Conservation (phyloP, 2,797 vertebrate species). For the Microhierax caerulescens region DNA sequence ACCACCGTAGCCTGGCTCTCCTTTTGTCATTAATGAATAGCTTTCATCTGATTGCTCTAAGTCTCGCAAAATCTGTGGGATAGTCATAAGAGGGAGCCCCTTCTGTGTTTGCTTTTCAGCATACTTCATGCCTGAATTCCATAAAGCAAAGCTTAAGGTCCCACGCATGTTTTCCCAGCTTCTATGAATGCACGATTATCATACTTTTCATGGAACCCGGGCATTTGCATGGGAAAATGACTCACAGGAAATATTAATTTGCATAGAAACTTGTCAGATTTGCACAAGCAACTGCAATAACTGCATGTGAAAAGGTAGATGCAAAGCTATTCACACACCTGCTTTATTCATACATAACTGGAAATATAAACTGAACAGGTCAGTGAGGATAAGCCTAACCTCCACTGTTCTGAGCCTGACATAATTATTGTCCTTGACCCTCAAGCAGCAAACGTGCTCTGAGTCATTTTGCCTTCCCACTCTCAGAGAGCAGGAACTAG, state of each 20-base stretch:
- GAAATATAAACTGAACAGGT: slow-evolving; percentile 20
- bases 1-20: neutral
- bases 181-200: slow-evolving; percentile 53
- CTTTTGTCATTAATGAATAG: neutral
- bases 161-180: slow-evolving; percentile 69
- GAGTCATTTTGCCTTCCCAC: slow-evolving; percentile 18
- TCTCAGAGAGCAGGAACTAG: slow-evolving; percentile 11
- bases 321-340: slow-evolving; percentile 54
- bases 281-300: slow-evolving; percentile 58
- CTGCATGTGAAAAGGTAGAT: slow-evolving; percentile 57
- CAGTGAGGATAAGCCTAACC: neutral
- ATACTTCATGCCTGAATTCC: slow-evolving; percentile 3
- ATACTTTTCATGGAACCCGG: slow-evolving; percentile 60
- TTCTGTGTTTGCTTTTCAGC: slow-evolving; percentile 30
- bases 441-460: neutral
- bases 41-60: neutral
- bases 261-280: slow-evolving; percentile 62
- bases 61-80: neutral
- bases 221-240: slow-evolving; percentile 72
- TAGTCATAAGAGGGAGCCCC: neutral
- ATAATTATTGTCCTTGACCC: slow-evolving; percentile 8
- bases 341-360: slow-evolving; percentile 60
- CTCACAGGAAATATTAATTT: slow-evolving; percentile 65
- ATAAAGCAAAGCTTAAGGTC: slow-evolving; percentile 43
- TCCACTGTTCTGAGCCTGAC: neutral